These are phyloP conservation scores for Coelopa frigida DNA, from an alignment of 1,140 invertebrate genomes.

Conservation along the genomic window DNA sequence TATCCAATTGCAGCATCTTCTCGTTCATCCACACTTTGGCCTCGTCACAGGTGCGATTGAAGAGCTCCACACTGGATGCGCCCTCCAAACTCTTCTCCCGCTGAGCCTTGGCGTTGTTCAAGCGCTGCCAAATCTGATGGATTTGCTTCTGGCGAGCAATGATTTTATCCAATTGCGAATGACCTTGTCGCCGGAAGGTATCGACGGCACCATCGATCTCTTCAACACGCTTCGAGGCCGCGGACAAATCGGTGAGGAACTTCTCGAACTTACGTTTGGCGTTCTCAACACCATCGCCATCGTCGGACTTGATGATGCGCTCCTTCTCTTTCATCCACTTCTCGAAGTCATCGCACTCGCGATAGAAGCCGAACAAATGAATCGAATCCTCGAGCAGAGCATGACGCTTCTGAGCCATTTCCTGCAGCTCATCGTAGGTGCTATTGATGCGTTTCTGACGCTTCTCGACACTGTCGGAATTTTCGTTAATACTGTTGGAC, in stretches of 20 bases:
- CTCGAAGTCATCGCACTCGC: slow-evolving; percentile 97
- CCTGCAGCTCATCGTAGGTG: slow-evolving; percentile 72
- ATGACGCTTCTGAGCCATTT: slow-evolving; percentile 70
- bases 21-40: slow-evolving; percentile 91
- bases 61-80: slow-evolving; percentile 88
- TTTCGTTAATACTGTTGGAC: slow-evolving; percentile 37
- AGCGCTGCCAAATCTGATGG: slow-evolving; percentile 77
- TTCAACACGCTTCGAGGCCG: slow-evolving; percentile 82
- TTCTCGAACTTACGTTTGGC: slow-evolving; percentile 94
- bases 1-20: slow-evolving; percentile 80
- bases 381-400: slow-evolving; percentile 87
- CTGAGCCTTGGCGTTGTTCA: slow-evolving; percentile 81
- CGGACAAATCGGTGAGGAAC: slow-evolving; percentile 91
- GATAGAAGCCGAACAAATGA: slow-evolving; percentile 86
- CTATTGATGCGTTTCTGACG: slow-evolving; percentile 72
- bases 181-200: slow-evolving; percentile 76
- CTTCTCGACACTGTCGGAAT: slow-evolving; percentile 72
- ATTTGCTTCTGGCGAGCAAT: slow-evolving; percentile 73
- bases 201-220: slow-evolving; percentile 82
- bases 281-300: slow-evolving; percentile 81
- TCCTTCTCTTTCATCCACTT: slow-evolving; percentile 96
- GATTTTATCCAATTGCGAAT: slow-evolving; percentile 84
- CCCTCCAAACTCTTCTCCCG: slow-evolving; percentile 89
- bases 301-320: slow-evolving; percentile 75
- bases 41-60: slow-evolving; percentile 88